A percentile compares a stretch with the other conserved stretches of the same genome.
phyloP scores from a whole-genome alignment of 2,888 invertebrate species.

The Nasonia oneida region DNA sequence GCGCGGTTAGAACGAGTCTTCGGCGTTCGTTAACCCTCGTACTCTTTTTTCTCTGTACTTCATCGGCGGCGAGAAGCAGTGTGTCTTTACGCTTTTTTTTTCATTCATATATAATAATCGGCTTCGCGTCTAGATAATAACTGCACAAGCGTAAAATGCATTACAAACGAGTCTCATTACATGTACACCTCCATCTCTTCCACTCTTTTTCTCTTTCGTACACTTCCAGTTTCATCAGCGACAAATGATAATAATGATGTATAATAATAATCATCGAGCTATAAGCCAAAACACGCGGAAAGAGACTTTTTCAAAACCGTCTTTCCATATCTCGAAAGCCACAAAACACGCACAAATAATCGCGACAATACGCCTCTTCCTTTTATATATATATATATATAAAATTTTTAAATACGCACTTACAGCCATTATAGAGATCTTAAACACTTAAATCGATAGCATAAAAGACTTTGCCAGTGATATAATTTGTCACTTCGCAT shows the following conservation, averaged over 20 bases:
- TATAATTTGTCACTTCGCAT: neutral
- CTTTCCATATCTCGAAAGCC: slow-evolving; percentile 13
- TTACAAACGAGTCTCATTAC: slow-evolving; percentile 54
- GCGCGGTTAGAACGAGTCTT: slow-evolving; percentile 45
- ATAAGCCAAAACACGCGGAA: slow-evolving; percentile 40
- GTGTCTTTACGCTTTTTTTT: slow-evolving; percentile 6
- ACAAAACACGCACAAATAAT: slow-evolving; percentile 19
- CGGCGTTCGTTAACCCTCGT: slow-evolving; percentile 33
- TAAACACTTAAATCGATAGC: slow-evolving; percentile 55
- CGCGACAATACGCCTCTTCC: slow-evolving; percentile 27
- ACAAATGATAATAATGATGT: slow-evolving; percentile 38
- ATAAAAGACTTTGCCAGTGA: neutral
- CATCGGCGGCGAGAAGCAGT: slow-evolving; percentile 38
- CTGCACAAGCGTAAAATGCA: slow-evolving; percentile 58
- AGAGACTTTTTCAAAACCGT: slow-evolving; percentile 42
- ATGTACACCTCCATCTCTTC: slow-evolving; percentile 36
- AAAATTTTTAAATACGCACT: slow-evolving; percentile 55
- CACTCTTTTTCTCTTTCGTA: neutral
- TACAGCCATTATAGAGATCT: slow-evolving; percentile 55
- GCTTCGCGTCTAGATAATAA: slow-evolving; percentile 53
- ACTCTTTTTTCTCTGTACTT: neutral
- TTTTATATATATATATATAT: slow-evolving; percentile 53
- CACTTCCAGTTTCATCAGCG: slow-evolving; percentile 62
- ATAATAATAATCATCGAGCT: slow-evolving; percentile 19
- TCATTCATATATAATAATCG: slow-evolving; percentile 30